These are phyloP conservation scores for Philaethria dido DNA, from an alignment of 2,888 invertebrate genomes.

Conservation along the genomic window DNA sequence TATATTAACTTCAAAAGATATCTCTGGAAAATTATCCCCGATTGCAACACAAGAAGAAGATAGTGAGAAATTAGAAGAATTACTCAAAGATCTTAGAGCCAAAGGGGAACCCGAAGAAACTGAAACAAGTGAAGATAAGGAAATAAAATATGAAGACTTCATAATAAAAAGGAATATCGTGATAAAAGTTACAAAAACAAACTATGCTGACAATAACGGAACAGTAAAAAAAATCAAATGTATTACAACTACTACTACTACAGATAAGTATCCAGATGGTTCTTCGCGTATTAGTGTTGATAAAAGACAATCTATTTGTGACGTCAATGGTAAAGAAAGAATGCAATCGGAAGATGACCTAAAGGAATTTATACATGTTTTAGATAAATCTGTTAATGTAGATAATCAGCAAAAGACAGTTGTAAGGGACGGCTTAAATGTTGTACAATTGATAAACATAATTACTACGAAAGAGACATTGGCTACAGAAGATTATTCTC, in stretches of 20 bases:
- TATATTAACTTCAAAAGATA: neutral
- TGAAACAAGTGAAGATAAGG: conserved; percentile 52
- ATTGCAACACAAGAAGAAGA: conserved; percentile 41
- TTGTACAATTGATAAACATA: conserved; percentile 67
- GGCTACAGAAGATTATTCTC: conserved; percentile 54
- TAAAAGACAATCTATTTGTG: conserved; percentile 65
- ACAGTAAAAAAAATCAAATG: conserved; percentile 60
- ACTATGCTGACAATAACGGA: conserved; percentile 57
- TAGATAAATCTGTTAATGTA: conserved; percentile 62
- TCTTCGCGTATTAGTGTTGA: conserved; percentile 62
- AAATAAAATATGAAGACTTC: conserved; percentile 56
- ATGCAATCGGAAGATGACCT: conserved; percentile 50
- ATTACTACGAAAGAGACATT: conserved; percentile 72
- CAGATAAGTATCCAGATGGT: conserved; percentile 72
- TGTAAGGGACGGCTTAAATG: conserved; percentile 58
- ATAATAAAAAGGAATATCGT: conserved; percentile 58
- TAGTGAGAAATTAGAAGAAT: conserved; percentile 48
- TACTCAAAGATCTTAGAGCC: conserved; percentile 51
- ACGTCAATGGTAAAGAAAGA: conserved; percentile 55
- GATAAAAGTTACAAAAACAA: conserved; percentile 62
- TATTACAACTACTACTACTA: conserved; percentile 63
- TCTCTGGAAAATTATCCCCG: conserved; percentile 5
- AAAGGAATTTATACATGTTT: conserved; percentile 55
- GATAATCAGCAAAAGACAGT: conserved; percentile 61
- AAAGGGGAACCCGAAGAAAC: conserved; percentile 55